Conservation (phyloP, 2,113 vertebrate genomes). For the Agapornis roseicollis region DNA sequence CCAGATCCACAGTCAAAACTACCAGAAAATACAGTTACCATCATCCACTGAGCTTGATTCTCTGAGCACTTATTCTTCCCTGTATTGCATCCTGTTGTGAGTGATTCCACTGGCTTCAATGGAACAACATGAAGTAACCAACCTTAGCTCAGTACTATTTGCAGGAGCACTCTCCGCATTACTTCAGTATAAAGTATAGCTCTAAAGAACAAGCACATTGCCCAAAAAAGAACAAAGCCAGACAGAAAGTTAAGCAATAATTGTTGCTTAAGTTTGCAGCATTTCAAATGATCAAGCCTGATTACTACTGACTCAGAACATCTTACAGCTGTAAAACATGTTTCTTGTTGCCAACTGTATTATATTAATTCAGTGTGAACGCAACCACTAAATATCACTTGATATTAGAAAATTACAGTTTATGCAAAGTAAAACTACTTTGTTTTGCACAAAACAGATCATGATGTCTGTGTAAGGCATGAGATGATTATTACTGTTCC, state of each 20-base stretch:
- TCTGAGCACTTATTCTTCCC: neutral
- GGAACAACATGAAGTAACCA: neutral
- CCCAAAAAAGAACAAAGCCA: neutral
- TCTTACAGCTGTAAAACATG: neutral
- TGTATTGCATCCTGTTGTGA: neutral
- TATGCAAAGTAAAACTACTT: neutral
- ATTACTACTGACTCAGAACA: neutral
- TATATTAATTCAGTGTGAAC: neutral
- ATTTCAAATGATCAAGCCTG: neutral
- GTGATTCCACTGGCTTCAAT: neutral
- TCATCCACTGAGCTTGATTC: rapidly evolving
- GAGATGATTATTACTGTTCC: neutral
- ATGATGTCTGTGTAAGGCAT: neutral
- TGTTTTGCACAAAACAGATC: neutral
- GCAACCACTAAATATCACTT: neutral
- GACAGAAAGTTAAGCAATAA: neutral
- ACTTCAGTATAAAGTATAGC: neutral
- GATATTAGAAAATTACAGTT: neutral
- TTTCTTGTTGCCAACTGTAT: neutral
- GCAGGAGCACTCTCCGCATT: neutral
- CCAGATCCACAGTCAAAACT: neutral
- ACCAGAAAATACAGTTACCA: neutral
- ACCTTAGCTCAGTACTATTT: neutral
- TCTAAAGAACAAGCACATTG: neutral
- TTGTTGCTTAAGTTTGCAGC: neutral